A percentile compares a stretch with the other conserved stretches of the same genome.
Conservation (phyloP, 2,113 vertebrate species). For the Struthio camelus region DNA sequence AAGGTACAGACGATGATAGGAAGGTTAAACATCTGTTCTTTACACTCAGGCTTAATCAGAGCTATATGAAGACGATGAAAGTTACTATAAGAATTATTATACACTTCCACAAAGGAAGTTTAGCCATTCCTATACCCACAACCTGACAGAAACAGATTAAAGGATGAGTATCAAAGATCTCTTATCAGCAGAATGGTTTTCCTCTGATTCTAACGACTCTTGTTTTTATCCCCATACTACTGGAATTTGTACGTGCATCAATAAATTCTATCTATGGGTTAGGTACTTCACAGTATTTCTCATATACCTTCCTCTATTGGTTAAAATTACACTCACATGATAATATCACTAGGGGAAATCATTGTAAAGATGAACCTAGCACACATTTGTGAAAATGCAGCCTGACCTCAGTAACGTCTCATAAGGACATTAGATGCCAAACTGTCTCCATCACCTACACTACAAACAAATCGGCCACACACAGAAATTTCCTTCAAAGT, state of each 20-base stretch:
- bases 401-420: not conserved
- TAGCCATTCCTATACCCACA: not conserved
- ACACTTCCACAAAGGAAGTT: not conserved
- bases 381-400: not conserved
- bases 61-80: not conserved
- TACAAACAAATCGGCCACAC: not conserved
- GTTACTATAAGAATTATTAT: not conserved
- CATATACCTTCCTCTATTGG: not conserved
- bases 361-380: not conserved
- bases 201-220: not conserved
- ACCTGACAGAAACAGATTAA: not conserved
- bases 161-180: not conserved
- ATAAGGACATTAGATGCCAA: not conserved
- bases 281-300: not conserved
- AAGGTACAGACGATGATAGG: not conserved
- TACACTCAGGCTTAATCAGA: not conserved
- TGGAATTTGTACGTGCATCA: not conserved
- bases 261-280: not conserved
- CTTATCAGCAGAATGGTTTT: not conserved
- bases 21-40: not conserved
- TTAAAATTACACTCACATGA: not conserved
- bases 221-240: not conserved
- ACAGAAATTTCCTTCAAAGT: not conserved
- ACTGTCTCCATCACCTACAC: fast-evolving
- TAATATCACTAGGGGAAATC: not conserved